Evolutionary conservation across 2,113 vertebrate species (phyloP).

Genomic region (Herpailurus yagouaroundi): DNA sequence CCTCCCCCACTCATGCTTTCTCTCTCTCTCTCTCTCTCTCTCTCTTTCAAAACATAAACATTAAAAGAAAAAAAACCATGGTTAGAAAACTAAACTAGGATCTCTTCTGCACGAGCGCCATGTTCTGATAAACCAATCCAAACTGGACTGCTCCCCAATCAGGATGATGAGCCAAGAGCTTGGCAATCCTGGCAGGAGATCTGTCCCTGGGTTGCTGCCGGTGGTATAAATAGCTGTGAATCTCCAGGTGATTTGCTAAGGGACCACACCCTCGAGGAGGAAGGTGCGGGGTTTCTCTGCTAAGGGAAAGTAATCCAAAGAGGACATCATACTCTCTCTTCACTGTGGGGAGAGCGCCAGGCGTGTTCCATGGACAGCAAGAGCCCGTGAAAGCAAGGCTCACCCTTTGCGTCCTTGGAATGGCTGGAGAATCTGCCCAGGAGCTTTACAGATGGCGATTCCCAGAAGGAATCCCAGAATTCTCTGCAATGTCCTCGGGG

Average conservation of each 20-base stretch:
- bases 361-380: background rate
- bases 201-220: background rate
- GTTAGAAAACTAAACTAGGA: background rate
- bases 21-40: too few relatives aligned
- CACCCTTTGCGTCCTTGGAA: conserved; percentile 78
- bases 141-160: background rate
- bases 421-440: conserved; percentile 78
- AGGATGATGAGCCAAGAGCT: background rate
- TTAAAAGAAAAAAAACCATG: background rate
- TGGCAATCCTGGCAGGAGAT: background rate
- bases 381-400: background rate
- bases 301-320: background rate
- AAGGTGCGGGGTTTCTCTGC: background rate
- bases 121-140: background rate
- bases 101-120: accelerated
- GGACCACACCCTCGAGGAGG: too few relatives aligned
- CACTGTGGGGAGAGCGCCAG: background rate
- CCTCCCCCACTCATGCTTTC: too few relatives aligned
- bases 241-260: background rate
- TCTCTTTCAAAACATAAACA: too few relatives aligned
- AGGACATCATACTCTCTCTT: background rate
- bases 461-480: too few relatives aligned
- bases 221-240: accelerated
- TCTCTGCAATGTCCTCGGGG: conserved; percentile 74
- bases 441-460: conserved; percentile 66